Base-by-base conservation (phyloP, 2,113 vertebrate genomes). In the Ciconia boyciana region DNA sequence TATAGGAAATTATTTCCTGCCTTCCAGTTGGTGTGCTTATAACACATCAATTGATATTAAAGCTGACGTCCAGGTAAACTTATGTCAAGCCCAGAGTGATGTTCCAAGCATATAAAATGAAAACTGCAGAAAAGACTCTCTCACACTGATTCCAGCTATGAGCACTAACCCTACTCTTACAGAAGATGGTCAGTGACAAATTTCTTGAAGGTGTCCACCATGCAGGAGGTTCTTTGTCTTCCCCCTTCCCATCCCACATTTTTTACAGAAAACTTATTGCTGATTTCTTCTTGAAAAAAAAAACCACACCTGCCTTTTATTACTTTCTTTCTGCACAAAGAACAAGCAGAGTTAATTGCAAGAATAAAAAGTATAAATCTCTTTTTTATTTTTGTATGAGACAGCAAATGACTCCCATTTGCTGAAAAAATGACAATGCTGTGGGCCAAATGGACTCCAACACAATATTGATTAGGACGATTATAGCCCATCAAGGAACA, bases 381-480 rank as follows among this genome's bases (percentile, higher is more conserved):
- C 36, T 72, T 93, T 92, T 94, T 78, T 88, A 91, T 90, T 96
- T 94, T 84, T 65, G 57, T 80, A 68, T 89, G 92, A 94, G 75
- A 80, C 55, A 91, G 55, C n/a, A 89, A 91, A 93, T 83, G 29
- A 44, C 60, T 86, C 77, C 34, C 71, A 97, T 95, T 87, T 91
- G 36, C 77, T 80, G 58, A 79, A 96, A 95, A 95, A 95, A 92
- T 87, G 58, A 88, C 77, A 69, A 78, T 39, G 51, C 71, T 94
- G 62, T 82, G 74, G 87, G 91, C 68, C 81, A 89, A 54, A 83
- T 84, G 89, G 70, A 85, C 89, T 94, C 61, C 83, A 95, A 31
- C 25, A 90, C 43, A 83, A 91, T 94, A 93, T 83, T 95, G 89
- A 91, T 87, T 92, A 95, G 72, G 57, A 80, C 28, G 69, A 90